Conservation (phyloP, 2,113 vertebrate species). For the Oostethus manadensis region DNA sequence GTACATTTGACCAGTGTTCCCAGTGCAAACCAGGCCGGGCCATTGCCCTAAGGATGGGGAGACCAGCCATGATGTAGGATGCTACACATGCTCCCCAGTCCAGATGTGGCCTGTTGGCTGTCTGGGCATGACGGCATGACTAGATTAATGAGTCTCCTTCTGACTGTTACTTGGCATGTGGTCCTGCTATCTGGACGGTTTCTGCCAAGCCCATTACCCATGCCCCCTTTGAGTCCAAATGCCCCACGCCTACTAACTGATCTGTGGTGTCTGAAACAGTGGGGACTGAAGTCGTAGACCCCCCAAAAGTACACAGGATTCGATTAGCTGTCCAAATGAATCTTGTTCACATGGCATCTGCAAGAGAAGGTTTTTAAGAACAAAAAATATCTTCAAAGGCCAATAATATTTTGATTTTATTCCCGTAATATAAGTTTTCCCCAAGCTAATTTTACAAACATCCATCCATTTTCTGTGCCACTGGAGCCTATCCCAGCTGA, state of each 20-base stretch:
- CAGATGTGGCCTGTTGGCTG: slow-evolving; percentile 62
- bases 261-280: slow-evolving; percentile 54
- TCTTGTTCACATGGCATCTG: too few relatives aligned
- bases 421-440: too few relatives aligned
- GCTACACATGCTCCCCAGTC: slow-evolving; percentile 52
- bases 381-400: too few relatives aligned
- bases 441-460: too few relatives aligned
- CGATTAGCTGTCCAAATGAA: too few relatives aligned
- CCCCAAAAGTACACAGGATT: too few relatives aligned
- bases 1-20: slow-evolving; percentile 61
- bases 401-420: too few relatives aligned
- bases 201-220: slow-evolving; percentile 59
- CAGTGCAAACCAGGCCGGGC: slow-evolving; percentile 49
- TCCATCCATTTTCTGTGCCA: too few relatives aligned
- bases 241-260: slow-evolving; percentile 51
- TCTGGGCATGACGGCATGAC: slow-evolving; percentile 32
- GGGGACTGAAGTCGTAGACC: too few relatives aligned
- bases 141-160: slow-evolving; percentile 47
- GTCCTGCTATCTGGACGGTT: slow-evolving; percentile 38
- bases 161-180: slow-evolving; percentile 39
- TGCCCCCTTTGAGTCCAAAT: slow-evolving; percentile 60
- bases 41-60: slow-evolving; percentile 23
- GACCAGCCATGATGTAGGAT: neutral
- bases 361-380: neutral
- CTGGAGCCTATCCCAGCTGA: too few relatives aligned